Conservation (phyloP, 2,113 vertebrate genomes). For the Ciconia maguari region DNA sequence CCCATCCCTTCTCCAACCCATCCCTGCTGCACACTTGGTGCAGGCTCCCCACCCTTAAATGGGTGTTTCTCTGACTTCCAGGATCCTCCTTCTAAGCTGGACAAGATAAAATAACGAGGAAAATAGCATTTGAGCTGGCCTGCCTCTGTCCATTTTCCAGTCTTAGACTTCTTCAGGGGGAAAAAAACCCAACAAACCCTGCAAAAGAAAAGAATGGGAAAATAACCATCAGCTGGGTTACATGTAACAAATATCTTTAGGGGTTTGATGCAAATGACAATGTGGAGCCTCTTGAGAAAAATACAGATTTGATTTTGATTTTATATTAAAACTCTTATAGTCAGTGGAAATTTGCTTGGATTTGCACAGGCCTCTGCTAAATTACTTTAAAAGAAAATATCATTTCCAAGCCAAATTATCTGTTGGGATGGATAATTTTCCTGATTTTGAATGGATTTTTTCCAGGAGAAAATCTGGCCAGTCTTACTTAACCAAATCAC, state of each 20-base stretch:
- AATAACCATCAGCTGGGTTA: neutral
- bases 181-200: neutral
- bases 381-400: neutral
- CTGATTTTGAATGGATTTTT: constrained; percentile 49
- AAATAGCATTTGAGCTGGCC: neutral
- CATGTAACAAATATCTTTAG: neutral
- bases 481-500: constrained; percentile 22
- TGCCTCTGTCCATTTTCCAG: neutral
- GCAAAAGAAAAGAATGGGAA: neutral
- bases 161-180: neutral
- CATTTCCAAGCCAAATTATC: neutral
- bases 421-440: constrained; percentile 37
- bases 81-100: neutral
- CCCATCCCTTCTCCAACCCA: neutral
- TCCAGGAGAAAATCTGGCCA: constrained; percentile 40
- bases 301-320: neutral
- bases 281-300: neutral
- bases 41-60: neutral
- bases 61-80: neutral
- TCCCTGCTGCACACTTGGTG: neutral
- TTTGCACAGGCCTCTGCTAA: neutral
- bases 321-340: neutral
- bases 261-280: neutral
- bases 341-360: neutral
- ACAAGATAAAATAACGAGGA: neutral